Evolutionary conservation across 2,113 vertebrate genomes (phyloP).

Genomic region (Trichomycterus rosablanca): DNA sequence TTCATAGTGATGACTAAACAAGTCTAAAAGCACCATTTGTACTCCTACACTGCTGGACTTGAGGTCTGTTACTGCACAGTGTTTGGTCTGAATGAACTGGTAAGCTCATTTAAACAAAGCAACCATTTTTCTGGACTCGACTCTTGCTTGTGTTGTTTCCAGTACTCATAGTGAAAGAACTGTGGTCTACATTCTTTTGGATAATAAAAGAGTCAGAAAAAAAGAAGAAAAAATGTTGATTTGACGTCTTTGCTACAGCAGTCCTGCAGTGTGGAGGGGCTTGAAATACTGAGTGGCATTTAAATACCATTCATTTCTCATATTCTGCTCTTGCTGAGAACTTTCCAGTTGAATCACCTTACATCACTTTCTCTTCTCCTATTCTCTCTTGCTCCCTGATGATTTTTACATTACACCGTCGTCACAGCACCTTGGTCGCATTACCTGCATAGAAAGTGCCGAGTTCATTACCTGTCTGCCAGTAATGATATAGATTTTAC

Average conservation of each 20-base stretch:
- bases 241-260: constrained; percentile 2
- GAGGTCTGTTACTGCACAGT: constrained; percentile 6
- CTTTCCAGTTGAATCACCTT: no score
- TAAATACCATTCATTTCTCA: constrained; percentile 11
- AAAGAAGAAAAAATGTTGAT: constrained; percentile 9
- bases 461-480: no score
- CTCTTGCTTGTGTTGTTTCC: constrained; percentile 7
- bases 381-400: no score
- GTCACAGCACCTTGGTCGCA: neutral
- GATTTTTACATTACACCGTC: neutral
- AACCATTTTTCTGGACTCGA: constrained; percentile 8
- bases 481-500: neutral
- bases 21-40: no score
- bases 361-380: no score
- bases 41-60: neutral
- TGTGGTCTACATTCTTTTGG: constrained; percentile 28
- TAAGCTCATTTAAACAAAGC: constrained; percentile 35
- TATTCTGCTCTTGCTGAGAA: constrained; percentile 27
- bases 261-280: constrained; percentile 17
- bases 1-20: no score
- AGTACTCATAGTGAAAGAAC: constrained; percentile 13
- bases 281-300: constrained; percentile 23
- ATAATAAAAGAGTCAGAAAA: constrained; percentile 14
- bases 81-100: constrained; percentile 27
- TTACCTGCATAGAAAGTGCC: no score